phyloP scores from a whole-genome alignment of 1,140 invertebrate species.

The Centruroides vittatus region DNA sequence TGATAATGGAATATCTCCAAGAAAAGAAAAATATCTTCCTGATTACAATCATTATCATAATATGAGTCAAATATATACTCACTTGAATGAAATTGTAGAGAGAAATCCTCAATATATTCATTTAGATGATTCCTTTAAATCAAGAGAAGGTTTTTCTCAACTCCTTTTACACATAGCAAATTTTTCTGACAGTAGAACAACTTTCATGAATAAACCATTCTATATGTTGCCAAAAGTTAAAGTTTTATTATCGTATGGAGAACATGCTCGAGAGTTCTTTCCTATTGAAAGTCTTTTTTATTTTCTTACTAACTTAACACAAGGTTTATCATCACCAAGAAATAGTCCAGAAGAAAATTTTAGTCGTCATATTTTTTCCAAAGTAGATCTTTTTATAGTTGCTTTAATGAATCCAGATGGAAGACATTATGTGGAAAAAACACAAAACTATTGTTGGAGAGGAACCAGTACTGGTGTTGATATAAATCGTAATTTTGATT shows the following conservation, averaged over 20 bases:
- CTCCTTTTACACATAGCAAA: background rate
- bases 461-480: background rate
- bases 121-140: background rate
- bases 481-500: background rate
- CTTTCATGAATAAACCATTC: background rate
- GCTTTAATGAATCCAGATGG: conserved; percentile 1
- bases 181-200: background rate
- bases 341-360: background rate
- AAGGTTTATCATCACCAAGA: background rate
- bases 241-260: background rate
- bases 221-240: background rate
- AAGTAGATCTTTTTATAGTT: background rate
- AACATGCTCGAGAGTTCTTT: background rate
- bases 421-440: background rate
- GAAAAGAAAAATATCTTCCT: background rate
- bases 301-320: background rate
- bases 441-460: background rate
- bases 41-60: background rate
- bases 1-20: background rate
- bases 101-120: background rate
- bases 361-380: background rate
- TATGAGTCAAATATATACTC: background rate
- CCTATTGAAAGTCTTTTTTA: background rate
- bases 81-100: background rate
- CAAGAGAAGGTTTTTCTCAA: background rate